Percentiles rank a stretch among this genome's conserved stretches.
Conservation (phyloP, 2,888 invertebrate species). For the Nineta flava region DNA sequence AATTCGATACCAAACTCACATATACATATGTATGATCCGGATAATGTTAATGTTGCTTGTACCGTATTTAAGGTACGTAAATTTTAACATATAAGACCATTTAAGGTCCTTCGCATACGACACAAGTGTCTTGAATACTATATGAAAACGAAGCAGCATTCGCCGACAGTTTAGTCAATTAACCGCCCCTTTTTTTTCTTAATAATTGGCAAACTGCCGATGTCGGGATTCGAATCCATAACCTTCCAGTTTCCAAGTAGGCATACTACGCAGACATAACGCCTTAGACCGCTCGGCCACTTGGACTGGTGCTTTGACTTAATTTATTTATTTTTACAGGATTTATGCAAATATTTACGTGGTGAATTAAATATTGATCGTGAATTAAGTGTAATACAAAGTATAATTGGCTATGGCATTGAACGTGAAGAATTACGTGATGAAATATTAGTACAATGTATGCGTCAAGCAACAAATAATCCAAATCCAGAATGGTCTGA, state of each 20-base stretch:
- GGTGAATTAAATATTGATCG: conserved; percentile 75
- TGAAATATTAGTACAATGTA: conserved; percentile 80
- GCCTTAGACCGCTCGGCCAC: too few species aligned
- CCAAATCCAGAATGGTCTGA: conserved; percentile 72
- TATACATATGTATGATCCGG: conserved; percentile 88
- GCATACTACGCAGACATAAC: too few species aligned
- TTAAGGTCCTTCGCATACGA: too few species aligned
- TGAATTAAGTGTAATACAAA: conserved; percentile 70
- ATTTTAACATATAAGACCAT: too few species aligned
- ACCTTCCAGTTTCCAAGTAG: too few species aligned
- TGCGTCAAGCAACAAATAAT: conserved; percentile 78
- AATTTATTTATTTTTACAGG: conserved; percentile 32
- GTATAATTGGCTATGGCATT: conserved; percentile 70
- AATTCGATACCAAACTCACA: conserved; percentile 84
- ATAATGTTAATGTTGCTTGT: conserved; percentile 80
- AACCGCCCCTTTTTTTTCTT: too few species aligned
- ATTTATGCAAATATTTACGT: conserved; percentile 75
- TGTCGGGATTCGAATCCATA: too few species aligned
- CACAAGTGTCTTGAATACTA: too few species aligned
- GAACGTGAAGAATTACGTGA: conserved; percentile 85
- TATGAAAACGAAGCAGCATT: too few species aligned
- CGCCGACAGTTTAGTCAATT: too few species aligned
- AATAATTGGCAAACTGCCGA: too few species aligned
- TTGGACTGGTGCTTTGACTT: too few species aligned
- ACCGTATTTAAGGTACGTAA: conserved; percentile 64